Conservation (phyloP, 2,113 vertebrate genomes). For the Oncorhynchus keta region DNA sequence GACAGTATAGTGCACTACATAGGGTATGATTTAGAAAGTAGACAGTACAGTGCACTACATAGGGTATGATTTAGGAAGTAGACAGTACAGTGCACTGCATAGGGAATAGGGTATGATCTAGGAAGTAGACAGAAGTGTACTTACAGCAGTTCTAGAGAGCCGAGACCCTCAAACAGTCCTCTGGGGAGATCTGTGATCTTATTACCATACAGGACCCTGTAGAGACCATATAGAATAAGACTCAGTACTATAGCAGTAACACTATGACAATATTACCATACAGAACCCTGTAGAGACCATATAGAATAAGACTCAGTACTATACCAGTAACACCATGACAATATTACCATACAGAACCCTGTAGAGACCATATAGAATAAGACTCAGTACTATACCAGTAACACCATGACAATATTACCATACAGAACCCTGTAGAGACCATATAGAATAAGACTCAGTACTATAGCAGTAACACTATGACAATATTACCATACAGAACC, state of each 20-base stretch:
- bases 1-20: too few species aligned
- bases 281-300: conserved; percentile 79
- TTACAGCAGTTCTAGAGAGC: conserved; percentile 93
- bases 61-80: too few species aligned
- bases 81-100: too few species aligned
- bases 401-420: conserved; percentile 77
- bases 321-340: not conserved
- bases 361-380: conserved; percentile 27
- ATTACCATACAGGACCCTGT: conserved; percentile 95
- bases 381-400: not conserved
- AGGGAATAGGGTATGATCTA: too few species aligned
- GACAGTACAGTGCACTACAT: too few species aligned
- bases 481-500: conserved; percentile 91
- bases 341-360: conserved; percentile 78
- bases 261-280: conserved; percentile 72
- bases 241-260: not conserved
- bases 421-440: conserved; percentile 85
- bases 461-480: conserved; percentile 4
- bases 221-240: conserved; percentile 17
- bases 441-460: not conserved
- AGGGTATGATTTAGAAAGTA: too few species aligned
- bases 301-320: not conserved
- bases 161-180: conserved; percentile 90
- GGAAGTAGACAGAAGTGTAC: conserved; percentile 46
- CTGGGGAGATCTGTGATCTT: conserved; percentile 93